Conservation (phyloP, 2,797 vertebrate genomes). For the Schizopygopsis pylzovi region DNA sequence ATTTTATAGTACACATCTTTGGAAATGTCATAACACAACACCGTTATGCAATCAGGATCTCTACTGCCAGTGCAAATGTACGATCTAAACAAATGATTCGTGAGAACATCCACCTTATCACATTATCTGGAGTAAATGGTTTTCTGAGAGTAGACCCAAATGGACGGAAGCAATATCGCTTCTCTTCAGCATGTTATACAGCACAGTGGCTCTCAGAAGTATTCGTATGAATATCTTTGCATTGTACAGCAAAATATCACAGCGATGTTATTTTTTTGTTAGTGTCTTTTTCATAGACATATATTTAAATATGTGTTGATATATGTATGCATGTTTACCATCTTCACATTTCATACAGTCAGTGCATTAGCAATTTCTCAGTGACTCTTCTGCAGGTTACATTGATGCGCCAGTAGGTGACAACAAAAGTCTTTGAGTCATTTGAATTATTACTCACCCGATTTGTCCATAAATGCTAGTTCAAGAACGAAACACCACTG, state of each 20-base stretch:
- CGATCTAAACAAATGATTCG: conserved; percentile 43
- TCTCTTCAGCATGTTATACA: not conserved
- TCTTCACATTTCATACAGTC: not conserved
- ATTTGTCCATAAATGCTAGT: not conserved
- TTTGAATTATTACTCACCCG: not conserved
- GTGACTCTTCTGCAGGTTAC: not conserved
- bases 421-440: not conserved
- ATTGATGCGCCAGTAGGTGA: not conserved
- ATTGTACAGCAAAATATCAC: not conserved
- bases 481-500: not conserved
- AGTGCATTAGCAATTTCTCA: not conserved
- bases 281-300: not conserved
- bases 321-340: not conserved
- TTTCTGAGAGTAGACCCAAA: not conserved
- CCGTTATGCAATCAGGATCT: conserved; percentile 39
- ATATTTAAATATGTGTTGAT: not conserved
- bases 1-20: conserved; percentile 30
- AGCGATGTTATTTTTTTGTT: not conserved
- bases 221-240: not conserved
- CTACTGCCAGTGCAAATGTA: conserved; percentile 19
- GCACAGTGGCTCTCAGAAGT: not conserved
- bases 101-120: conserved; percentile 41
- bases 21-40: conserved; percentile 45
- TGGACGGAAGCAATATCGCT: not conserved
- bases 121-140: conserved; percentile 3